Base-by-base conservation (phyloP, 2,888 invertebrate genomes). In the Helicoverpa assulta region DNA sequence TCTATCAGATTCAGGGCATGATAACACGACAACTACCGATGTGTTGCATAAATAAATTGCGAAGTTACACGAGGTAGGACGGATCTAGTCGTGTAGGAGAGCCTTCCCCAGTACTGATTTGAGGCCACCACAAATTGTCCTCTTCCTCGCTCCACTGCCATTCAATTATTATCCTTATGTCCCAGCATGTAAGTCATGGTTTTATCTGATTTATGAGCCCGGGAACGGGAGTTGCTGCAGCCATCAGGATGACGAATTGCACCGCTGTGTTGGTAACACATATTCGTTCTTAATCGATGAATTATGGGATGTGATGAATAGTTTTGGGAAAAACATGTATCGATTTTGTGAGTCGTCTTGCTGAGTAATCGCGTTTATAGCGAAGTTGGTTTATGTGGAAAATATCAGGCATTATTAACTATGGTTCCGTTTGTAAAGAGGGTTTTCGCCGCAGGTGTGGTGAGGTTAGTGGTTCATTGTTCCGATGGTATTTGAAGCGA, bases 111-210 rank as follows among this genome's bases (percentile, higher is more conserved):
- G 91, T 89, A 91, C 88, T 90, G 93, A 94, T 95, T 95, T 95
- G 95, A 95, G 95, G 95, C 93, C 95, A 92, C 86, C 85, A 88
- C 92, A 95, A 95, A 95, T 95, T 94, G 95, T 89, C 81, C 89
- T 89, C 95, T 93, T 95, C 95, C 95, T 94, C 91, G 84, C 92
- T 76, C 75, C 74, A 80, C 80, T 78, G 86, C 84, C 86, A 85
- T 70, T 73, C 87, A 83, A 93, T 92, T 92, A 91, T 90, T 91
- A 88, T 87, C 88, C 90, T 84, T 94, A 93, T 91, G 83, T 82
- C 86, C 86, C 86, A 82, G 78, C 73, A 73, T 70, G 89, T 89
- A 95, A 90, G 91, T 86, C 85, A 85, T 83, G 84, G 88, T 91
- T 91, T 92, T 84, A 86, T 78, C 70, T 88, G 88, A 77, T 80